phyloP scores from a whole-genome alignment of 2,888 invertebrate genomes.

The Protodeltote pygarga region DNA sequence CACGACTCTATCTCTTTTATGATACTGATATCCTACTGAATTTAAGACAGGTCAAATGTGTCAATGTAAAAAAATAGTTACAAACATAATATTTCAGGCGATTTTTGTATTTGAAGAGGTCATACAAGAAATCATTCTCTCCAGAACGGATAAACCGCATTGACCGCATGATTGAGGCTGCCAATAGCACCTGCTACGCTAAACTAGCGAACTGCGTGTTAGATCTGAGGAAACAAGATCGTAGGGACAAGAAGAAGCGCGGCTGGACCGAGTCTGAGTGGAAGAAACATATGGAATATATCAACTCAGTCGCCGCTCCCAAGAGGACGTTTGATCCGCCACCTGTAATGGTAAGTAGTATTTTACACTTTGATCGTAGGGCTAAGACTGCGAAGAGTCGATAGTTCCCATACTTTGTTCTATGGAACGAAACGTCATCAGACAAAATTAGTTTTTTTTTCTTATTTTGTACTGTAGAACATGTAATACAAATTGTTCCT shows the following conservation, averaged over 20 bases:
- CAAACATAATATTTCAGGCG: slow-evolving; percentile 65
- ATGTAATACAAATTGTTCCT: no score
- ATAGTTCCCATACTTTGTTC: no score
- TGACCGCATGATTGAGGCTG: slow-evolving; percentile 73
- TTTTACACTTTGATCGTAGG: no score
- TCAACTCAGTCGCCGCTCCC: slow-evolving; percentile 70
- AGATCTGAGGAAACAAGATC: slow-evolving; percentile 71
- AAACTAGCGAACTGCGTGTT: slow-evolving; percentile 76
- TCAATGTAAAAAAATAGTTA: no score
- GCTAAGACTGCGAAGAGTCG: no score
- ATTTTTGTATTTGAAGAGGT: slow-evolving; percentile 62
- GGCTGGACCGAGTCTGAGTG: slow-evolving; percentile 79
- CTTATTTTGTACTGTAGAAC: no score
- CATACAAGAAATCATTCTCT: slow-evolving; percentile 68
- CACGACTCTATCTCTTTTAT: no score
- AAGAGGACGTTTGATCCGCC: slow-evolving; percentile 61
- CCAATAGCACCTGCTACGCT: slow-evolving; percentile 72
- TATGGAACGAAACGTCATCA: no score
- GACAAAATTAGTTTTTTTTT: no score
- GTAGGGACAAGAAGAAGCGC: slow-evolving; percentile 72
- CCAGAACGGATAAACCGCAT: slow-evolving; percentile 67
- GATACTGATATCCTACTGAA: background rate
- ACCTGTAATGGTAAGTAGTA: slow-evolving; percentile 61
- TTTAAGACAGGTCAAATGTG: no score
- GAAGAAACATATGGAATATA: slow-evolving; percentile 83